Base-by-base conservation (phyloP, 1,140 invertebrate genomes). In the Zaprionus nigranus region DNA sequence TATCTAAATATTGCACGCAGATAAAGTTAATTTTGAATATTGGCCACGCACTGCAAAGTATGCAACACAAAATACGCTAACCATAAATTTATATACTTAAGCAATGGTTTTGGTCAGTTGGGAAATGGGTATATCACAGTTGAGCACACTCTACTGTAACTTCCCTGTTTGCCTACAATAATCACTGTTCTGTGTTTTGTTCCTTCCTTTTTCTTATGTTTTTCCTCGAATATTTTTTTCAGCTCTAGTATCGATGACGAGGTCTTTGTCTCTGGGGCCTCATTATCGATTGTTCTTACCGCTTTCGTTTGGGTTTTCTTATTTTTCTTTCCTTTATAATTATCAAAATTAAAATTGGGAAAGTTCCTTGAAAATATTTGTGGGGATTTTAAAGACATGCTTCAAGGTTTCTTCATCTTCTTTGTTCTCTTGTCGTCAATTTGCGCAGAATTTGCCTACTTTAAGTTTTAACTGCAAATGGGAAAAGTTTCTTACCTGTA, bases 401-500 rank as follows among this genome's bases (percentile, higher is more conserved):
- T 3, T 46, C n/a, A 46, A 17, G 40, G 7, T 46, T 46, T 17
- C n/a, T 4, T 15, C 38, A n/a, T 40, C 15, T 5, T 11, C 30
- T 34, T 11, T 34, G 13, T 40, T 38, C 13, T 5, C 38, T n/a
- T 40, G 43, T 20, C 17, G 43, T 11, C 43, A 20, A 20, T 49
- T 46, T 46, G 40, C 7, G n/a, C 20, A 24, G 22, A 38, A 38
- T 38, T 40, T 22, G 22, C 2, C n/a, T 46, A 3, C n/a, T 46
- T 60, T 5, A 56, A 56, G 24, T 28, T 56, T 28, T 30, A 2
- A 12, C 26, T 24, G 26, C 26, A 56, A 56, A 51, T 51, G 20
- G 20, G 20, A 51, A 22, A 51, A 51, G 46, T 51, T 51, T 51
- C 73, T 74, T 54, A 92, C 91, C 91, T 92, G 91, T 24, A 92